Evolutionary conservation across 2,113 vertebrate genomes (phyloP), one percentile per base, ranked within the genome.

Genomic region (Trinectes maculatus): DNA sequence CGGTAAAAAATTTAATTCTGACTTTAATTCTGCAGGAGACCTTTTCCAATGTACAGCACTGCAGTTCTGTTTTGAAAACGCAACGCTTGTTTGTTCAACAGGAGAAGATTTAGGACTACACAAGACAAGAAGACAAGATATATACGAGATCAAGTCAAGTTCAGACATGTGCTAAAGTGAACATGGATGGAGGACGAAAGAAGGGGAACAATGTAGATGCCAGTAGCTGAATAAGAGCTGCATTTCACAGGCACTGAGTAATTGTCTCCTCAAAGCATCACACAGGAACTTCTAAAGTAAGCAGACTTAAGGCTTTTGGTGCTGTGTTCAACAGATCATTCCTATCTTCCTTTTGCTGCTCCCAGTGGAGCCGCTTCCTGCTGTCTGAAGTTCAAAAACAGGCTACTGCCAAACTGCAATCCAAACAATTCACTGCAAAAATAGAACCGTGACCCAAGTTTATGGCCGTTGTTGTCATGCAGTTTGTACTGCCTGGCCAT

Each of bases 391-490:
- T 72, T 74, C 55, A 79, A 68, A 65, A 44, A 60, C 61, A 55
- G 44, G 55, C 29, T 18, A 11, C 42, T 46, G 59, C 58, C 18
- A 2, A 61, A 39, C 52, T 57, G 43, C 3, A 16, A 73, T 71
- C 52, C 71, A 68, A 78, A 86, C 65, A 69, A 85, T 76, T 71
- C 8, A 1, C 55, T 19, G 22, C 65, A 73, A 58, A 79, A 87
- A 88, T 85, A 82, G 76, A 82, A 66, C 57, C 0, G 60, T 26
- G 65, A 69, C 51, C 47, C 61, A 15, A 52, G 49, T 83, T 82
- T 51, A 71, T 52, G 46, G 22, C n/a, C 1, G 57, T 36, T 83
- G 84, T 87, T 82, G 80, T 88, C 44, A 37, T 81, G 85, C 84
- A 73, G 61, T 49, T 54, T 63, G 26, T 40, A 28, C 42, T 29